phyloP scores from a whole-genome alignment of 1,140 invertebrate species.

The Bombus waltoni region DNA sequence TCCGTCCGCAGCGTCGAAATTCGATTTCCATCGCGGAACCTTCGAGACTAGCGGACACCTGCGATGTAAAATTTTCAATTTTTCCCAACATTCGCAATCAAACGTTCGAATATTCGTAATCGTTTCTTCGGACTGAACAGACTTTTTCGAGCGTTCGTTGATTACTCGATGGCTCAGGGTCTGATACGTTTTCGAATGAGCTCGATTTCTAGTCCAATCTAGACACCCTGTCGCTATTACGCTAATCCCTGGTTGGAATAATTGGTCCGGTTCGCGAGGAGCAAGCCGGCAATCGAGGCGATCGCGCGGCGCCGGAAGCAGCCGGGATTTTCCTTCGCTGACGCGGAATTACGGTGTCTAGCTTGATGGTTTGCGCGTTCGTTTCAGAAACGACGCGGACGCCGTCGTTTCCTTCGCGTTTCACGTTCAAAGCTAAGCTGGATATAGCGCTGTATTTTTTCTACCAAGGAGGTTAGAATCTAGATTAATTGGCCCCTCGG shows the following conservation, averaged over 20 bases:
- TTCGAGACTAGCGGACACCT: background rate
- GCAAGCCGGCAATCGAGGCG: background rate
- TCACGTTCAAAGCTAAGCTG: conserved; percentile 1
- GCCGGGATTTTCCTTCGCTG: conserved; percentile 25
- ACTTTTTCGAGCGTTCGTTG: too few relatives aligned
- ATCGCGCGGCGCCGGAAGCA: conserved; percentile 22
- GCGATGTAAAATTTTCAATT: background rate
- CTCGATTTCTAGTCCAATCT: background rate
- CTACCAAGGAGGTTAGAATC: too few relatives aligned
- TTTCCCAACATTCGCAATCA: background rate
- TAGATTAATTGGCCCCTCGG: conserved; percentile 3
- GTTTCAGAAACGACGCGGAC: background rate
- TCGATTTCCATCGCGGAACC: conserved; percentile 40
- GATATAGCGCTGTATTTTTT: background rate
- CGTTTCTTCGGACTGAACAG: too few relatives aligned
- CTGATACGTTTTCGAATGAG: background rate
- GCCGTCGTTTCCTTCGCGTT: background rate
- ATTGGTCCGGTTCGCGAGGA: conserved; percentile 3
- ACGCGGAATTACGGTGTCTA: conserved; percentile 27
- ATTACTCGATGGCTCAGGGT: too few relatives aligned
- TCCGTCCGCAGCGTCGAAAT: conserved; percentile 37
- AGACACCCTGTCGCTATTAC: background rate
- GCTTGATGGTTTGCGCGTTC: conserved; percentile 6
- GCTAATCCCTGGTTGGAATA: conserved; percentile 39
- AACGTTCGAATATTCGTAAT: too few relatives aligned